Evolutionary conservation across 2,888 invertebrate genomes (phyloP).

Genomic region (Scaptomyza polygonia): DNA sequence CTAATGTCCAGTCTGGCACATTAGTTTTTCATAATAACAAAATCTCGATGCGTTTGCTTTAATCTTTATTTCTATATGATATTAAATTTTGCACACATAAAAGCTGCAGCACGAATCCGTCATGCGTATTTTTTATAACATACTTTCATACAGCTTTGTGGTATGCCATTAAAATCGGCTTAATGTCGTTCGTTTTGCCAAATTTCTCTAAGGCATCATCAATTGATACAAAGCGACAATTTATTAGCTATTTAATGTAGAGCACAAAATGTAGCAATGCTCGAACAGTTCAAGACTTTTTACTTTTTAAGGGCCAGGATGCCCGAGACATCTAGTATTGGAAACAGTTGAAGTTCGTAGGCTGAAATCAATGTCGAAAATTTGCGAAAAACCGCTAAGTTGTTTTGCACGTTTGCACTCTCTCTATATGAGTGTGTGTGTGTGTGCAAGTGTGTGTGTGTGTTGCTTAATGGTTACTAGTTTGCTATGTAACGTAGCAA

Average conservation of each 20-base stretch:
- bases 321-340: constrained; percentile 4
- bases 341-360: constrained; percentile 34
- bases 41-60: neutral
- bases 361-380: constrained; percentile 61
- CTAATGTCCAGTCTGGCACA: too few relatives aligned
- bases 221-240: constrained; percentile 59
- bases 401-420: constrained; percentile 42
- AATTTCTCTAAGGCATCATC: constrained; percentile 27
- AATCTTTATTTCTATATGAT: neutral
- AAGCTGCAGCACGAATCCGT: neutral
- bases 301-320: constrained; percentile 28
- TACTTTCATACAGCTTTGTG: constrained; percentile 12
- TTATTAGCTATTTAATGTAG: constrained; percentile 55
- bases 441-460: constrained; percentile 11
- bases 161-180: constrained; percentile 48
- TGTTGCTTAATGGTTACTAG: constrained; percentile 27
- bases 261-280: constrained; percentile 20
- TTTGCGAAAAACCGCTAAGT: constrained; percentile 59
- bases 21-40: too few relatives aligned
- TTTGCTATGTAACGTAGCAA: constrained; percentile 31
- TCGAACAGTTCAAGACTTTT: too few relatives aligned
- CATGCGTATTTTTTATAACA: constrained; percentile 7
- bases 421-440: constrained; percentile 1
- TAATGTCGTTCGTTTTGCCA: constrained; percentile 36
- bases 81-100: neutral